A percentile compares a stretch with the other conserved stretches of the same genome.
phyloP scores from a whole-genome alignment of 2,888 invertebrate species.

The Charanyca ferruginea region DNA sequence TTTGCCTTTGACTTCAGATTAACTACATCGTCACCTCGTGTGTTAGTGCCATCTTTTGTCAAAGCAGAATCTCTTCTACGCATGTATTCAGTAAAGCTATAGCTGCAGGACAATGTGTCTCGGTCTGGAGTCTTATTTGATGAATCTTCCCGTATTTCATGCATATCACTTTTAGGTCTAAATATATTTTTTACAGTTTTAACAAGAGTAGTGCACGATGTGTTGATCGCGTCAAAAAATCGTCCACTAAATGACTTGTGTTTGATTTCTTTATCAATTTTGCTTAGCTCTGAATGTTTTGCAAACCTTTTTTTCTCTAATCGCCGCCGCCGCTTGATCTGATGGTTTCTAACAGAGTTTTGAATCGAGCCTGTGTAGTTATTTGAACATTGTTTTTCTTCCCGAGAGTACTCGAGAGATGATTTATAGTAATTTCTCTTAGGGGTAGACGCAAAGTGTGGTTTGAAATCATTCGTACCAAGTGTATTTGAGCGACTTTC shows the following conservation, averaged over 20 bases:
- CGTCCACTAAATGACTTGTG: slow-evolving; percentile 74
- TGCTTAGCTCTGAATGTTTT: slow-evolving; percentile 41
- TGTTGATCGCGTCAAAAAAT: slow-evolving; percentile 80
- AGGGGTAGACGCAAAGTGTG: slow-evolving; percentile 78
- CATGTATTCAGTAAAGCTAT: slow-evolving; percentile 84
- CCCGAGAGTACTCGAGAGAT: slow-evolving; percentile 10
- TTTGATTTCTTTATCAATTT: slow-evolving; percentile 60
- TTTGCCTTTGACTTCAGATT: slow-evolving; percentile 7
- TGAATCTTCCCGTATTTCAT: background rate
- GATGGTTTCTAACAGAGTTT: slow-evolving; percentile 16
- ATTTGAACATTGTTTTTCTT: slow-evolving; percentile 25
- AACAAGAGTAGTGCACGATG: slow-evolving; percentile 80
- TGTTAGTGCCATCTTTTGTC: slow-evolving; percentile 48
- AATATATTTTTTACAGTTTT: slow-evolving; percentile 82
- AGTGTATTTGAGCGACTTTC: slow-evolving; percentile 19
- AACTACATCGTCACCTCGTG: slow-evolving; percentile 4
- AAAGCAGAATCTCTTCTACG: slow-evolving; percentile 74
- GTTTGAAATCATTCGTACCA: slow-evolving; percentile 69
- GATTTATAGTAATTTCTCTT: slow-evolving; percentile 61
- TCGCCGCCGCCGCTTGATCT: slow-evolving; percentile 25
- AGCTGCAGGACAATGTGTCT: slow-evolving; percentile 64
- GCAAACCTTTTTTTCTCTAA: slow-evolving; percentile 17
- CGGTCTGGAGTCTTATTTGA: slow-evolving; percentile 21
- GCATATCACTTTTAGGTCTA: slow-evolving; percentile 61
- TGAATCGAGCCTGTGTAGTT: slow-evolving; percentile 11